These are phyloP conservation scores for Oreochromis mossambicus DNA, from an alignment of 2,797 vertebrate genomes.

Conservation along the genomic window DNA sequence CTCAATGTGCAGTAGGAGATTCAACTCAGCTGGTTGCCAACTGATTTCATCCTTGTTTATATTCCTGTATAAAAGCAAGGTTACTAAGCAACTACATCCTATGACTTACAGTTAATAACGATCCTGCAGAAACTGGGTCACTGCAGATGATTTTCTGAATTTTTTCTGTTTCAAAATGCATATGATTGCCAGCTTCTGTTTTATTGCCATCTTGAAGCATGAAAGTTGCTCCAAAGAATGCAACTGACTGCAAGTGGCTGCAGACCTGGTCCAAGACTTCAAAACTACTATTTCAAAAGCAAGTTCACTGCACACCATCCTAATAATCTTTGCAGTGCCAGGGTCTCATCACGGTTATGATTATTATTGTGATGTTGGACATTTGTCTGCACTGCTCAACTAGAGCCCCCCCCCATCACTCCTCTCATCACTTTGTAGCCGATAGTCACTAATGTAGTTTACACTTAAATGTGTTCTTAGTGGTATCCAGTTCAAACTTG, in stretches of 20 bases:
- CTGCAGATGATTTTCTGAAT: fast-evolving
- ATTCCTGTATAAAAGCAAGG: neutral
- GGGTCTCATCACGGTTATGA: neutral
- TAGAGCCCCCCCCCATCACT: fast-evolving
- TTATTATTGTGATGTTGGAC: neutral
- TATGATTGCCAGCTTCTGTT: neutral
- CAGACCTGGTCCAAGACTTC: neutral
- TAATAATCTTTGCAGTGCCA: neutral
- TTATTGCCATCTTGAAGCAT: neutral
- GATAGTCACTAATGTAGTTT: neutral
- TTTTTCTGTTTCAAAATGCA: neutral
- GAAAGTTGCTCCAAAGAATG: neutral
- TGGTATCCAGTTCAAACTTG: neutral
- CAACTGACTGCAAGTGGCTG: neutral
- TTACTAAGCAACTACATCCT: neutral
- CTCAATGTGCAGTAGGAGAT: neutral
- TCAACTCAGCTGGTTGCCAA: neutral
- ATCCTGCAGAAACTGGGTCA: neutral
- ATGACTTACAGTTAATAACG: neutral
- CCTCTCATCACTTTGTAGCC: neutral
- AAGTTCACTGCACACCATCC: neutral
- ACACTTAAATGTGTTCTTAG: neutral
- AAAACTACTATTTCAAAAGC: neutral
- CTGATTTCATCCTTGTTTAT: neutral
- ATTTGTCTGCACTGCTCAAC: neutral